Base-by-base conservation (phyloP, 2,888 invertebrate species). In the Dicyrtomina minuta region DNA sequence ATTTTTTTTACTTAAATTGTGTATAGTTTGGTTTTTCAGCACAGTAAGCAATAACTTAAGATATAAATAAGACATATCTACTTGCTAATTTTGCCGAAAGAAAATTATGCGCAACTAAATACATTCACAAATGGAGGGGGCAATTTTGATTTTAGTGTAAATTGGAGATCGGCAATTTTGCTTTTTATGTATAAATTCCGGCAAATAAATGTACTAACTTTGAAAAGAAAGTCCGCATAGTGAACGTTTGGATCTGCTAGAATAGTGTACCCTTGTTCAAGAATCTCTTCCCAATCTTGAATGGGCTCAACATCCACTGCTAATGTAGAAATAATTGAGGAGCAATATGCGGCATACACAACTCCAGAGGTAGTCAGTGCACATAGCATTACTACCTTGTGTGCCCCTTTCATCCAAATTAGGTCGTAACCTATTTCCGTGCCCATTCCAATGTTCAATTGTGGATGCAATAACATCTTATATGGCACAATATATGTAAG, bases 241-340 rank as follows among this genome's bases (percentile, higher is more conserved):
- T 44, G n/a, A 26, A 27, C 43, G 24, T 46, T 13, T 8, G 12
- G 13, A 10, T 61, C 61, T 3, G 61, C 44, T 3, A 61, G 8
- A 3, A 61, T 46, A 2, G 15, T 46, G 46, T 46, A 61, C n/a
- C 24, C 61, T n/a, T 61, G 61, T 15, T 61, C 61, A 1, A 61
- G 13, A 15, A 61, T 2, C 12, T 61, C 61, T n/a, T 17, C 17
- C 22, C 13, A 22, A 46, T 10, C n/a, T 17, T 46, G 17, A 10
- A 61, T 61, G 3, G 61, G 61, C 13, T 22, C 61, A 1, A 10
- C 17, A 46, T 61, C 22, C 6, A 46, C n/a, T 10, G 61, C 22
- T 13, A 46, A 12, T 13, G 61, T 46, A 27, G 46, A 24, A n/a
- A 61, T 61, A 43, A 61, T 44, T 15, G 61, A 61, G 22, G 46